Conservation (phyloP, 2,113 vertebrate species). For the Podocnemis expansa region DNA sequence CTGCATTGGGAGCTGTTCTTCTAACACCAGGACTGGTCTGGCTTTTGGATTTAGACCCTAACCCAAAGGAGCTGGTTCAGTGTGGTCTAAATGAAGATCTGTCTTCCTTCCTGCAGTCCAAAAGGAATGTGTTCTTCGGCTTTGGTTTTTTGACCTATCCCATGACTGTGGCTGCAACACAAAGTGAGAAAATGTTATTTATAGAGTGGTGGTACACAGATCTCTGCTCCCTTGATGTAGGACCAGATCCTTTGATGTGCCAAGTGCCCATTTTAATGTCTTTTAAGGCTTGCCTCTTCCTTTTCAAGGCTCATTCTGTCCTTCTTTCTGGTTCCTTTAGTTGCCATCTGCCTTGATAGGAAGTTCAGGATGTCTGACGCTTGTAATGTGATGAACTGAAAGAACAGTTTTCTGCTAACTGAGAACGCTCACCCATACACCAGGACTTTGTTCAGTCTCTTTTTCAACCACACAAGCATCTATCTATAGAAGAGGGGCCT, state of each 20-base stretch:
- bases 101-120: background rate
- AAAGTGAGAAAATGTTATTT: background rate
- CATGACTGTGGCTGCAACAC: background rate
- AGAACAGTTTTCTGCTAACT: background rate
- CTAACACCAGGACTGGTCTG: background rate
- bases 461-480: background rate
- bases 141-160: too few relatives aligned
- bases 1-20: background rate
- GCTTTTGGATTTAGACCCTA: background rate
- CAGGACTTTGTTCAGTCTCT: background rate
- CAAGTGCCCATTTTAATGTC: background rate
- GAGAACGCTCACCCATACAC: background rate
- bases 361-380: background rate
- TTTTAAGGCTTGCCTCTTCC: background rate
- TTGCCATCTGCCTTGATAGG: background rate
- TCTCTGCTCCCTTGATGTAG: background rate
- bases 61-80: background rate
- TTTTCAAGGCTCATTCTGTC: background rate
- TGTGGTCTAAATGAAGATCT: too few relatives aligned
- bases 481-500: background rate
- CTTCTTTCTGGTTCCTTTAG: too few relatives aligned
- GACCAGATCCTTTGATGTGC: background rate
- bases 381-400: background rate
- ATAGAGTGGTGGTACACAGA: background rate
- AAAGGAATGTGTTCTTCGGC: background rate